Percentiles rank a stretch among this genome's conserved stretches.
Conservation (phyloP, 2,113 vertebrate genomes). For the Gorsachius goisagi region DNA sequence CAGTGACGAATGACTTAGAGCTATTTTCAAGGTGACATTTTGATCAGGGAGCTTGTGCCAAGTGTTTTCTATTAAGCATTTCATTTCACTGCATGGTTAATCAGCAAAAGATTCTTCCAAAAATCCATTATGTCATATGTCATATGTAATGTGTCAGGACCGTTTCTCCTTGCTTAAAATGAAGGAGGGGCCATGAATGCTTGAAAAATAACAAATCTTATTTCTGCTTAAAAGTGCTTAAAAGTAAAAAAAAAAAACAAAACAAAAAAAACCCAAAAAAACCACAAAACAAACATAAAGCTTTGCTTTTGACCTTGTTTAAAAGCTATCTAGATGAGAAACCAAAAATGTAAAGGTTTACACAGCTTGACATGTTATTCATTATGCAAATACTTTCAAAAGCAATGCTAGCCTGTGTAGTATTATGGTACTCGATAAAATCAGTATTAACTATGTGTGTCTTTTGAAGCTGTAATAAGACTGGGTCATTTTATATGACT, state of each 20-base stretch:
- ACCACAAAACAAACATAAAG: neutral
- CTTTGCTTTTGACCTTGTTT: slow-evolving; percentile 44
- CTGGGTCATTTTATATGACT: slow-evolving; percentile 64
- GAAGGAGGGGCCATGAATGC: neutral
- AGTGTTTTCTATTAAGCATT: slow-evolving; percentile 55
- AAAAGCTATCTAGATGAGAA: slow-evolving; percentile 37
- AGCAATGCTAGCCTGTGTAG: slow-evolving; percentile 30
- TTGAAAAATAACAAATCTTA: neutral
- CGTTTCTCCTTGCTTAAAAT: slow-evolving; percentile 6
- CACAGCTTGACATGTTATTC: slow-evolving; percentile 43
- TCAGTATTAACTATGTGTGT: slow-evolving; percentile 57
- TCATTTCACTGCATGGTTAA: slow-evolving; percentile 57
- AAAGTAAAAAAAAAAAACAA: neutral
- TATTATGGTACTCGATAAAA: slow-evolving; percentile 64
- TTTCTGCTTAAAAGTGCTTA: slow-evolving; percentile 30
- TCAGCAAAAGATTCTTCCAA: slow-evolving; percentile 45
- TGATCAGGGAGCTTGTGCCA: slow-evolving; percentile 50
- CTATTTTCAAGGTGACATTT: slow-evolving; percentile 65
- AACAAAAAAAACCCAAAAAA: no score
- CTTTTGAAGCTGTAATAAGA: slow-evolving; percentile 68
- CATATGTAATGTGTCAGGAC: slow-evolving; percentile 1
- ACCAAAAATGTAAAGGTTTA: slow-evolving; percentile 34
- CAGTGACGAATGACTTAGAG: slow-evolving; percentile 30
- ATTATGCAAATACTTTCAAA: slow-evolving; percentile 61
- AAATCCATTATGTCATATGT: neutral